These are phyloP conservation scores for Ceratoteleas bidentatus DNA, from an alignment of 1,140 invertebrate species.

Conservation along the genomic window DNA sequence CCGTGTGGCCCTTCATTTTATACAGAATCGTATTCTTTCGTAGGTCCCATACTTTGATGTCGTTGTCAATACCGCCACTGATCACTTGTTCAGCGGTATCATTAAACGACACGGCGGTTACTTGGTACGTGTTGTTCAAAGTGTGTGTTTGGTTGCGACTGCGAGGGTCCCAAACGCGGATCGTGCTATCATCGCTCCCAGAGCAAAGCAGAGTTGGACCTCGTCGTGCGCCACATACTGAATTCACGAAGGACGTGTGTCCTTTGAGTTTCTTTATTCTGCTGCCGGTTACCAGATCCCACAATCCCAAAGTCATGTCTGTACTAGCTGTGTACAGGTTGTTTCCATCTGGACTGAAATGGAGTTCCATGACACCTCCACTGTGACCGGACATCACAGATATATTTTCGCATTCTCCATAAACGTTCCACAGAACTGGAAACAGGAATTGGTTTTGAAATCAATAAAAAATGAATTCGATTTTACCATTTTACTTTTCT, in stretches of 20 bases:
- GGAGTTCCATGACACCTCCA: constrained; percentile 97
- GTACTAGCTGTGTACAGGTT: constrained; percentile 95
- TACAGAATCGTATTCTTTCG: constrained; percentile 94
- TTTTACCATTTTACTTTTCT: constrained; percentile 8
- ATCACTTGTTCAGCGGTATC: constrained; percentile 96
- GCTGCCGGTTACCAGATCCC: constrained; percentile 94
- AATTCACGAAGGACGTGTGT: constrained; percentile 94
- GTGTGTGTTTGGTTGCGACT: constrained; percentile 89
- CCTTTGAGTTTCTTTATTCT: constrained; percentile 96
- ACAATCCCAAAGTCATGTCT: constrained; percentile 96
- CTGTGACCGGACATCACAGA: constrained; percentile 95
- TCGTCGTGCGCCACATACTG: constrained; percentile 88
- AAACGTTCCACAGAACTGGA: constrained; percentile 93
- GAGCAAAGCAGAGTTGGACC: constrained; percentile 95
- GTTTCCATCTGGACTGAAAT: constrained; percentile 96
- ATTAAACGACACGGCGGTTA: constrained; percentile 96
- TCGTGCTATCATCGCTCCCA: constrained; percentile 96
- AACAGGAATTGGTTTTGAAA: not conserved
- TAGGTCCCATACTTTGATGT: constrained; percentile 99
- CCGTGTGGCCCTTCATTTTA: constrained; percentile 92
- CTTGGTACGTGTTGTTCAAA: constrained; percentile 91
- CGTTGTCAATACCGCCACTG: constrained; percentile 97
- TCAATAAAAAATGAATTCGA: too few relatives aligned
- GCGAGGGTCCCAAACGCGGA: constrained; percentile 94
- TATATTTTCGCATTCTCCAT: constrained; percentile 99